A percentile compares a stretch with the other conserved stretches of the same genome.
phyloP scores from a whole-genome alignment of 2,113 vertebrate genomes.

The Campylorhamphus procurvoides region DNA sequence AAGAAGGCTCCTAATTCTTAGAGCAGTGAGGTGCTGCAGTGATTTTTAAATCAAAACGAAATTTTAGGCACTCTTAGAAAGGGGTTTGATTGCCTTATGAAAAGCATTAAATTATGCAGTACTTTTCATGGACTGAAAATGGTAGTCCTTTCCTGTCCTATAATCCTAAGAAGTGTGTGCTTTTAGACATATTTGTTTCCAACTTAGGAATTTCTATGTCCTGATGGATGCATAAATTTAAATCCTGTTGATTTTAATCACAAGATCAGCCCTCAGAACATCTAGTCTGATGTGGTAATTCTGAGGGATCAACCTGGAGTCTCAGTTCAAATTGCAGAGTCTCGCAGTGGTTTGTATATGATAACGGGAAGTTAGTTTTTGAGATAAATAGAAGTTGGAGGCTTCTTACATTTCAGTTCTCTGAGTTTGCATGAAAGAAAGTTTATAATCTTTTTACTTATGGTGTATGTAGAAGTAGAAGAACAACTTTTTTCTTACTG shows the following conservation, averaged over 20 bases:
- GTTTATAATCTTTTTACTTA: neutral
- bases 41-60: neutral
- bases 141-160: neutral
- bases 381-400: neutral
- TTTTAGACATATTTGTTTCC: neutral
- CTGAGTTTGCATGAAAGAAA: neutral
- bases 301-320: neutral
- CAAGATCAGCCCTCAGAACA: accelerated
- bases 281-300: neutral
- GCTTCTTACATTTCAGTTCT: neutral
- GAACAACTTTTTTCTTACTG: neutral
- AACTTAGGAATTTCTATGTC: neutral
- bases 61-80: neutral
- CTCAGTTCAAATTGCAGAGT: neutral
- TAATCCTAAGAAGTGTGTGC: accelerated
- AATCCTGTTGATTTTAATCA: neutral
- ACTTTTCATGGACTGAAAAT: neutral
- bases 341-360: neutral
- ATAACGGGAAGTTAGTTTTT: neutral
- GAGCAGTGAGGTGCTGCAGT: neutral
- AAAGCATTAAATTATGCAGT: neutral
- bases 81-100: neutral
- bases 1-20: neutral
- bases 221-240: neutral
- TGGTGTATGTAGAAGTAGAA: neutral